Evolutionary conservation across 2,888 invertebrate species (phyloP).

Genomic region (Taenaris catops): DNA sequence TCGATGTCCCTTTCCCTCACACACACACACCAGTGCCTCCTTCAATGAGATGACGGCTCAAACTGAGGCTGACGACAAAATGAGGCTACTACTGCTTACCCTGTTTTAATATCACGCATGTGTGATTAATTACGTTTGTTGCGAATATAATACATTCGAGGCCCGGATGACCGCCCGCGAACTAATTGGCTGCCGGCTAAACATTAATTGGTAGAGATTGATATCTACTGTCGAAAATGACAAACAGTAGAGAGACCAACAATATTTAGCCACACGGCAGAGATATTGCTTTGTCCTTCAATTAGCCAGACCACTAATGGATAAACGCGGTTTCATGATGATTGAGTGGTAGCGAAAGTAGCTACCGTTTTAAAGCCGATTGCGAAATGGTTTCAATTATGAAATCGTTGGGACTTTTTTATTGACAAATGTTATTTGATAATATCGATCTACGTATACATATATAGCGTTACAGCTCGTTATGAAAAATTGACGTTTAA

Average conservation of each 20-base stretch:
- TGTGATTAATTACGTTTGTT: too few species aligned
- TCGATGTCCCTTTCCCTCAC: too few species aligned
- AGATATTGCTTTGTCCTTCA: conserved; percentile 28
- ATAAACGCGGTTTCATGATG: conserved; percentile 21
- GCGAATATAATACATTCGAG: too few species aligned
- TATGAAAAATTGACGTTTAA: conserved; percentile 14
- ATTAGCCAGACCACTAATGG: conserved; percentile 21
- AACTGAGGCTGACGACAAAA: too few species aligned
- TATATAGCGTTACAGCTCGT: conserved; percentile 2
- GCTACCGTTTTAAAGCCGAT: conserved; percentile 11
- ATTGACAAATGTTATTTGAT: conserved; percentile 13
- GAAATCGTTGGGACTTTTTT: conserved; percentile 6
- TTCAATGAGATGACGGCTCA: too few species aligned
- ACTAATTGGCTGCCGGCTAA: conserved; percentile 29
- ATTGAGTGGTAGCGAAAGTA: conserved; percentile 23
- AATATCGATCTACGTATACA: conserved; percentile 5
- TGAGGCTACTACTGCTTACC: too few species aligned
- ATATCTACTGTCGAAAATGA: conserved; percentile 31
- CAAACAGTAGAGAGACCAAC: conserved; percentile 23
- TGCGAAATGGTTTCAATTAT: conserved; percentile 12
- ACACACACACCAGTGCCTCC: too few species aligned
- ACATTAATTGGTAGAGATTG: conserved; percentile 25
- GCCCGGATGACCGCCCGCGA: conserved; percentile 23
- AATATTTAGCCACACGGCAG: conserved; percentile 17
- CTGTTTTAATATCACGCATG: too few species aligned